Evolutionary conservation across 2,113 vertebrate genomes (phyloP).

Genomic region (Cynoglossus semilaevis): DNA sequence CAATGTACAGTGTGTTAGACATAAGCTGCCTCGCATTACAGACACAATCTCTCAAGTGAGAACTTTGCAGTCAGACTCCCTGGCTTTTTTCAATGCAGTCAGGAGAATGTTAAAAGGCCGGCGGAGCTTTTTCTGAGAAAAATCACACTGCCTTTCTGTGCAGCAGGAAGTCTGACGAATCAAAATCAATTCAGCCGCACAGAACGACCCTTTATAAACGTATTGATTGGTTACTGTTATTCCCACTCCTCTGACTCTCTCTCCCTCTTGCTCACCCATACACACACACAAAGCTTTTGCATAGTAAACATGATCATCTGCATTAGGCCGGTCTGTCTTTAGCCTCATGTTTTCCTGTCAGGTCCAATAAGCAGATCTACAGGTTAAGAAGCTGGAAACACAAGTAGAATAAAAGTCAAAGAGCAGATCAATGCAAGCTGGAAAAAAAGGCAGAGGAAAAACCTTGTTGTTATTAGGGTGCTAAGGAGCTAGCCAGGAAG

Average conservation of each 20-base stretch:
- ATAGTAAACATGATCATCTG: conserved; percentile 46
- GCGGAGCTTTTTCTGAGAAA: conserved; percentile 12
- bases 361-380: conserved; percentile 59
- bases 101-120: background rate
- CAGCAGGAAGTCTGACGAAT: conserved; percentile 33
- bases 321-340: conserved; percentile 48
- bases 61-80: conserved; percentile 3
- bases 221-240: conserved; percentile 60
- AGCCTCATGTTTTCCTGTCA: conserved; percentile 36
- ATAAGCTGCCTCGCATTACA: background rate
- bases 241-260: conserved; percentile 18
- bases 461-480: background rate
- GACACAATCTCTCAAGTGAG: background rate
- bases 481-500: too few relatives aligned
- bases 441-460: conserved; percentile 1
- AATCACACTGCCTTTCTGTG: conserved; percentile 16
- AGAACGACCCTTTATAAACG: conserved; percentile 40
- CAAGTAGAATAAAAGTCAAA: conserved; percentile 44
- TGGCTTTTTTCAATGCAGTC: background rate
- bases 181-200: conserved; percentile 45
- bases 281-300: conserved; percentile 21
- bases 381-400: conserved; percentile 47
- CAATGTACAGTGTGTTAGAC: background rate
- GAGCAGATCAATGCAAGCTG: conserved; percentile 24
- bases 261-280: conserved; percentile 24